Evolutionary conservation across 2,113 vertebrate species (phyloP).

Genomic region (Barnardius zonarius): DNA sequence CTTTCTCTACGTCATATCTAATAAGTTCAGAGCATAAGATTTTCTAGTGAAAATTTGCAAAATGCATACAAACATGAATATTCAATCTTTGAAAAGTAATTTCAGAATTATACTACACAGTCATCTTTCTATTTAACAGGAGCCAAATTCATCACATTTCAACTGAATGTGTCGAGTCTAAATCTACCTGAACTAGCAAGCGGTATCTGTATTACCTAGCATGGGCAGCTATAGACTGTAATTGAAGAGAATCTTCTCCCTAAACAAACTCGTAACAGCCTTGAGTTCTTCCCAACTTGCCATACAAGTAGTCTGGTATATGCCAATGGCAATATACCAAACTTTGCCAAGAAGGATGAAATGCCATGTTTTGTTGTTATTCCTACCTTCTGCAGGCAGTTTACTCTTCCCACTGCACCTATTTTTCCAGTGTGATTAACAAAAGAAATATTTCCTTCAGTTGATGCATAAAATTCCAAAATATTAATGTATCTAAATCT

Average conservation of each 20-base stretch:
- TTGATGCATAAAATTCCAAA: slow-evolving; percentile 86
- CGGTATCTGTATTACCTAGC: neutral
- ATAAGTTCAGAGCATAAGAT: slow-evolving; percentile 74
- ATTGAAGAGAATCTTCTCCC: neutral
- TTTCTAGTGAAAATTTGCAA: slow-evolving; percentile 64
- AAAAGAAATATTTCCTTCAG: slow-evolving; percentile 87
- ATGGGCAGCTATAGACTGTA: neutral
- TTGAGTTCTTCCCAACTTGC: neutral
- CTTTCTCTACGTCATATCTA: slow-evolving; percentile 83
- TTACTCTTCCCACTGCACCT: slow-evolving; percentile 81
- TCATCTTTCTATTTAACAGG: neutral
- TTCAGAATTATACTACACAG: neutral
- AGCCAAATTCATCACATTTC: neutral
- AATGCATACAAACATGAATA: neutral
- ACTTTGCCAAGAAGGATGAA: neutral
- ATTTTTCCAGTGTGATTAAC: slow-evolving; percentile 84
- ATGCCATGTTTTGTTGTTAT: neutral
- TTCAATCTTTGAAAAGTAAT: neutral
- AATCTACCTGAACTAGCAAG: neutral
- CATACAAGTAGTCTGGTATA: too few species aligned
- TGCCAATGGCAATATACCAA: neutral
- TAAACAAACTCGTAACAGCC: neutral
- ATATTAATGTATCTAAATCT: slow-evolving; percentile 83
- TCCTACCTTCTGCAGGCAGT: slow-evolving; percentile 80
- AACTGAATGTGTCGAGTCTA: neutral